Evolutionary conservation across 2,888 invertebrate species (phyloP), one percentile per base, ranked within the genome.

Genomic region (Ecdyonurus torrentis): DNA sequence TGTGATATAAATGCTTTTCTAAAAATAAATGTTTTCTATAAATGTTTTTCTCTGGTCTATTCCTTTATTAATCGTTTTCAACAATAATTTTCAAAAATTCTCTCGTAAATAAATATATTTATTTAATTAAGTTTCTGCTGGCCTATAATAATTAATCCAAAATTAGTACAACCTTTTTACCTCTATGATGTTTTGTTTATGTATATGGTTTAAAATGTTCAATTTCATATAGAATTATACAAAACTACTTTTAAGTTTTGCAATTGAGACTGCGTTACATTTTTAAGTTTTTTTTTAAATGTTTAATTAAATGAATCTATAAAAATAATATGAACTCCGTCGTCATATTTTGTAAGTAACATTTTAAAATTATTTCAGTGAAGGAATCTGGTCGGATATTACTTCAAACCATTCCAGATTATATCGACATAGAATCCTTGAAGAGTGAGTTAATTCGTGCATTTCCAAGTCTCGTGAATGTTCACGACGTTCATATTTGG

Each of bases 401-500:
- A 0, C 80, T 96, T 22, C 94, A 96, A 76, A 95, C 94, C 1
- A 93, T 95, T 64, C 95, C 96, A 0, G 89, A 86, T 68, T 87
- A 91, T 18, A 86, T 95, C 66, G 86, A 93, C 70, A 86, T 91
- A 58, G 81, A 83, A 66, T 78, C 79, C 7, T 78, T 91, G 66
- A 82, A 84, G 67, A 76, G 79, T 50, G 82, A 85, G 66, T 72
- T 91, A 53, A 72, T 83, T 0, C 74, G 77, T 63, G 81, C 82
- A 66, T 88, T 88, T 71, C 85, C 85, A 0, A 83, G 83, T 65
- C 84, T 89, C 63, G 76, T 84, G 0, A 86, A 84, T 70, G 85
- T 92, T 22, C 93, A 93, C 71, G 92, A 93, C 75, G 79, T 93
- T 55, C 93, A 93, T 71, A 86, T 93, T 23, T 93, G 93, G 92